Evolutionary conservation across 2,113 vertebrate genomes (phyloP), one percentile per base, ranked within the genome.

Genomic region (Andinoacara biseriatus): DNA sequence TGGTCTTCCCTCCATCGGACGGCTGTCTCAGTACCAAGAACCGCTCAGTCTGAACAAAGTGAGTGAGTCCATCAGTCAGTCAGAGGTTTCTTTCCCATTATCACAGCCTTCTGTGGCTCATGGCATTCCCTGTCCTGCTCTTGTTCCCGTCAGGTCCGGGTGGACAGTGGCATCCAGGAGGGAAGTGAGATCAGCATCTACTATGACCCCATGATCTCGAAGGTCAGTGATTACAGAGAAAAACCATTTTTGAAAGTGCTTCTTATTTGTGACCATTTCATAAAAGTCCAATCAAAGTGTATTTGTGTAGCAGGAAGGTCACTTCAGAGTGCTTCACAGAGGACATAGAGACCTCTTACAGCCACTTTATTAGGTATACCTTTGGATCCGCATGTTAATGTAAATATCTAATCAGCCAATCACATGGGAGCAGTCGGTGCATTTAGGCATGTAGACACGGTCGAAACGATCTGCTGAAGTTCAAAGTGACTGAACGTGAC

Each of bases 111-210:
- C 17, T 3, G 1, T 3, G 1, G 40, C 18, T 49, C 8, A 15
- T 20, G 5, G 49, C 9, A 5, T 58, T 24, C 18, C 22, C 10
- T 58, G 4, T 5, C 69, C 38, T 57, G 24, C 54, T 24, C 15
- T 15, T 52, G 10, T 1, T 15, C 4, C 56, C 56, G n/a, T 58
- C 91, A 99, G 98, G 98, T 99, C 2, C 97, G 98, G 74, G 96
- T 99, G 60, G 98, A 99, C 94, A 99, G 98, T 54, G 98, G 98
- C 40, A 97, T 99, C 91, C 95, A 98, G 78, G 98, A 99, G 93
- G 98, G 98, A 95, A 99, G 98, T 93, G 98, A 99, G 87, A 99
- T 99, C 94, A 99, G 97, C 93, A 99, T 99, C 94, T 99, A 99
- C 93, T 99, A 99, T 89, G 98, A 99, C 87, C 98, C 98, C 62